Percentiles rank a stretch among this genome's conserved stretches.
Conservation (phyloP, 1,140 invertebrate genomes). For the Musca vetustissima region DNA sequence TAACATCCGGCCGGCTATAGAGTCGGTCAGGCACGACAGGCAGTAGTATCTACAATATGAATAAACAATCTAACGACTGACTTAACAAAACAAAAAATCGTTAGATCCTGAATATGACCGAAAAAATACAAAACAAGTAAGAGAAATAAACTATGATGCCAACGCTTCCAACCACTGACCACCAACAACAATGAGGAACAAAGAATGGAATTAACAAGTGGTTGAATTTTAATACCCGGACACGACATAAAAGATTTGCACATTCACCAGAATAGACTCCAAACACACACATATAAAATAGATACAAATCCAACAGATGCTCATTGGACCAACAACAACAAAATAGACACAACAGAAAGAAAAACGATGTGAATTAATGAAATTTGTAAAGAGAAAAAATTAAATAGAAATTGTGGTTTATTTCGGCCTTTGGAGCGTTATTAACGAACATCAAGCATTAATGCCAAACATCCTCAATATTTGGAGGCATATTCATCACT, state of each 20-base stretch:
- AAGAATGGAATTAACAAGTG: slow-evolving; percentile 22
- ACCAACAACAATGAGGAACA: not conserved
- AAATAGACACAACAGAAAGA: not conserved
- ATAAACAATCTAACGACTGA: too few species aligned
- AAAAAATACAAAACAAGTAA: not conserved
- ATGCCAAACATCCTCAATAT: not conserved
- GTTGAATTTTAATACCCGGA: slow-evolving; percentile 13
- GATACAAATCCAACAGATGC: not conserved
- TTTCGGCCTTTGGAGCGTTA: too few species aligned
- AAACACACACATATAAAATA: too few species aligned
- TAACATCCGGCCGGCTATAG: too few species aligned
- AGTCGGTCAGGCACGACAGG: too few species aligned
- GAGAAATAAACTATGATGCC: not conserved
- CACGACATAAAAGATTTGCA: slow-evolving; percentile 21
- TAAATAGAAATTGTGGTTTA: slow-evolving; percentile 16
- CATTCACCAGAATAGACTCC: slow-evolving; percentile 4
- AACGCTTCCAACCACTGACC: too few species aligned
- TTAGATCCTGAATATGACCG: not conserved
- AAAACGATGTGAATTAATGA: slow-evolving; percentile 4
- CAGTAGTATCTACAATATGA: too few species aligned
- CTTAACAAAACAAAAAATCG: too few species aligned
- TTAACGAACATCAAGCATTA: too few species aligned
- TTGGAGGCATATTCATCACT: not conserved
- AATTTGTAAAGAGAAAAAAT: slow-evolving; percentile 9
- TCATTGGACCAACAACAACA: not conserved